Evolutionary conservation across 2,113 vertebrate species (phyloP).

Genomic region (Pangasianodon gigas): DNA sequence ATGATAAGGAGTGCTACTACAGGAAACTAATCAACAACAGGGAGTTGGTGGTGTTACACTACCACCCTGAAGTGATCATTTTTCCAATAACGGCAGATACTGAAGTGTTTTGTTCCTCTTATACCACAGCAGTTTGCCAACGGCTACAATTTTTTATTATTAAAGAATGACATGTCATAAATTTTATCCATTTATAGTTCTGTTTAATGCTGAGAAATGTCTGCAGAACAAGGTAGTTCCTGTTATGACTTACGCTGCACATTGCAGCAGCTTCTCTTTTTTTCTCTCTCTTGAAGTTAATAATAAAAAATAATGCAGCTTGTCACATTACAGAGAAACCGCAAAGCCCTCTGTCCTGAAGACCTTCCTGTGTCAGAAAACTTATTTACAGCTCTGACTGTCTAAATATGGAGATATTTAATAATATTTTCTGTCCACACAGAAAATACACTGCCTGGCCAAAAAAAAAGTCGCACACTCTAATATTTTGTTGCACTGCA

Average conservation of each 20-base stretch:
- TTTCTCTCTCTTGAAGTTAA: background rate
- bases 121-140: background rate
- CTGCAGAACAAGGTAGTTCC: background rate
- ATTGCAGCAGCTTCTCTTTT: background rate
- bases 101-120: background rate
- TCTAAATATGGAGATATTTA: too few relatives aligned
- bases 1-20: background rate
- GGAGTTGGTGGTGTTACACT: background rate
- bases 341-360: background rate
- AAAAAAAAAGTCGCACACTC: too few relatives aligned
- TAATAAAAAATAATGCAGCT: background rate
- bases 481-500: too few relatives aligned
- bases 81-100: background rate
- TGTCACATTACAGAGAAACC: background rate
- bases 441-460: too few relatives aligned
- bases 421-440: too few relatives aligned
- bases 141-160: background rate
- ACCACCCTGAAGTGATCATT: background rate
- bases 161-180: background rate
- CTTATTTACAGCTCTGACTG: background rate
- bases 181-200: background rate
- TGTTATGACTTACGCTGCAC: background rate
- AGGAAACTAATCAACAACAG: background rate
- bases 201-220: background rate
- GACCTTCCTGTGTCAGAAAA: background rate